Percentiles rank a stretch among this genome's conserved stretches.
Conservation (phyloP, 2,113 vertebrate species). For the Seriola quinqueradiata region DNA sequence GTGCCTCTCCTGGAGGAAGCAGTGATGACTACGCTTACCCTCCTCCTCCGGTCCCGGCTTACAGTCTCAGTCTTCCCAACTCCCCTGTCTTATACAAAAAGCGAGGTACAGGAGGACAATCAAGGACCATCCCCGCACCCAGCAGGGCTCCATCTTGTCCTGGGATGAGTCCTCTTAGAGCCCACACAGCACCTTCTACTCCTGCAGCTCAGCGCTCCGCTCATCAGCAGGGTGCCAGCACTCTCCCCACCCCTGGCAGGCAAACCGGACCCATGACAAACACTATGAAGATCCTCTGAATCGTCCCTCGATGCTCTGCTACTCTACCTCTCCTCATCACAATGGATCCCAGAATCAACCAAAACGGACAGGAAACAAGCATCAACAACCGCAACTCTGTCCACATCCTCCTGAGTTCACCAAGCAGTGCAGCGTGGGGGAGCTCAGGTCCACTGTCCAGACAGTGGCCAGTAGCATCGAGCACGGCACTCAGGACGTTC, state of each 20-base stretch:
- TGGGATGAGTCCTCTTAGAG: neutral
- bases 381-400: neutral
- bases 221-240: constrained; percentile 16
- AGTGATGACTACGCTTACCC: constrained; percentile 65
- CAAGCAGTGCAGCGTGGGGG: constrained; percentile 63
- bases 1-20: neutral
- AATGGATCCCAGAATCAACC: constrained; percentile 2
- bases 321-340: neutral
- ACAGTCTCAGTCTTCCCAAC: constrained; percentile 65
- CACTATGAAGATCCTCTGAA: neutral
- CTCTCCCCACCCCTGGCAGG: neutral
- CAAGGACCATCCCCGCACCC: constrained; percentile 42
- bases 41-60: constrained; percentile 62
- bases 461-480: constrained; percentile 57
- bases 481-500: constrained; percentile 48
- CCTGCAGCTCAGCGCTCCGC: constrained; percentile 17
- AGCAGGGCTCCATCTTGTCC: neutral
- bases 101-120: constrained; percentile 6
- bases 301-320: neutral
- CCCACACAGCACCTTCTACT: constrained; percentile 62
- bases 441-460: constrained; percentile 62
- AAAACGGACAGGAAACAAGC: neutral
- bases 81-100: constrained; percentile 59
- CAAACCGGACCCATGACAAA: neutral
- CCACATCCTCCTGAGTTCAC: neutral